Conservation (phyloP, 2,888 invertebrate genomes). For the Dermolepida albohirtum region DNA sequence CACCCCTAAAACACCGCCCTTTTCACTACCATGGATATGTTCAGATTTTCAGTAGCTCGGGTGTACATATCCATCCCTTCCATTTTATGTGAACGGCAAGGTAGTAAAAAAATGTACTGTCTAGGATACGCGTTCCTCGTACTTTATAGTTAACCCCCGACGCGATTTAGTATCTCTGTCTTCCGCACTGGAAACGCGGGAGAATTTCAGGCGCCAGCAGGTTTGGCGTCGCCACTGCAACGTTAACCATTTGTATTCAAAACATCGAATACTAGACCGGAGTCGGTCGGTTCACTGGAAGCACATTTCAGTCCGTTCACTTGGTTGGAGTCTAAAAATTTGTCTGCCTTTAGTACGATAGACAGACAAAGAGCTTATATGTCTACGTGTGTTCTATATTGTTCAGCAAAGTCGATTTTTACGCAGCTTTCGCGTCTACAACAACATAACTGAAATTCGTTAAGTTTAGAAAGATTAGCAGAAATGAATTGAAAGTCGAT, state of each 20-base stretch:
- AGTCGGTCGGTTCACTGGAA: no score
- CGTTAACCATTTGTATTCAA: conserved; percentile 47
- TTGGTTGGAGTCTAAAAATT: no score
- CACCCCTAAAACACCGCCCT: not conserved
- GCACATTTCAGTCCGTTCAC: no score
- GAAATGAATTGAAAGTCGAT: no score
- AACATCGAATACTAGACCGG: conserved; percentile 29
- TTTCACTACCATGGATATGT: no score
- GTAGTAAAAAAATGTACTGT: conserved; percentile 19
- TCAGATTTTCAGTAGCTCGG: conserved; percentile 3
- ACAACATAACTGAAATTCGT: no score
- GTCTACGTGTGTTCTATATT: no score
- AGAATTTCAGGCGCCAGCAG: conserved; percentile 53
- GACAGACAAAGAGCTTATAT: no score
- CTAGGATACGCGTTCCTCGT: conserved; percentile 16
- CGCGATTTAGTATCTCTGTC: conserved; percentile 15
- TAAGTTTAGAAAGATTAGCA: no score
- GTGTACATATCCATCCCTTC: conserved; percentile 4
- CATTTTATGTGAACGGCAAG: conserved; percentile 11
- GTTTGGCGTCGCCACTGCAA: conserved; percentile 51
- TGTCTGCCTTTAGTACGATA: no score
- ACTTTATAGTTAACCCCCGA: not conserved
- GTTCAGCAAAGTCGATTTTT: no score
- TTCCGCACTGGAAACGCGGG: conserved; percentile 55
- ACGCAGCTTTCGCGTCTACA: no score